phyloP scores from a whole-genome alignment of 2,113 vertebrate genomes.

The Epinephelus cyanopodus region DNA sequence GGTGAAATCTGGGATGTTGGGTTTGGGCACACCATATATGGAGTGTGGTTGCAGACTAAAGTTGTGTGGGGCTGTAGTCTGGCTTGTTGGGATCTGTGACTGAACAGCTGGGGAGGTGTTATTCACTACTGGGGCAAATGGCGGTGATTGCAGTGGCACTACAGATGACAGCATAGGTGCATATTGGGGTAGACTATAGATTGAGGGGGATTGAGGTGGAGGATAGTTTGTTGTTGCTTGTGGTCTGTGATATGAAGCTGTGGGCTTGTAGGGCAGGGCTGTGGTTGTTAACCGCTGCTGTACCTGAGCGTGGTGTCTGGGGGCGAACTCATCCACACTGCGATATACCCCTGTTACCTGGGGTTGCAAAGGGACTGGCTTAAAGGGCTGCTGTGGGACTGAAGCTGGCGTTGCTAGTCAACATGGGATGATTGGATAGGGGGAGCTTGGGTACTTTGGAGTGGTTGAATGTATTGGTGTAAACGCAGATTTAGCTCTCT shows the following conservation, averaged over 20 bases:
- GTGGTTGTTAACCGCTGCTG: background rate
- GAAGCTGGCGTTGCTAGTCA: background rate
- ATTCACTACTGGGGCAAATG: background rate
- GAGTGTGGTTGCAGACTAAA: background rate
- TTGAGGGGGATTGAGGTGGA: background rate
- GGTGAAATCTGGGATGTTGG: constrained; percentile 17
- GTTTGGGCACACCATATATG: background rate
- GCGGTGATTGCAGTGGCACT: background rate
- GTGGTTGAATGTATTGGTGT: background rate
- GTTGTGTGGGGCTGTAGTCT: background rate
- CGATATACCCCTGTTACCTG: background rate
- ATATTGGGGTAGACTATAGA: background rate
- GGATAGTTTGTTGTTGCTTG: background rate
- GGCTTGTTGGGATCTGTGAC: background rate
- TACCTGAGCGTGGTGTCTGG: background rate
- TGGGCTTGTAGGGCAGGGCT: background rate
- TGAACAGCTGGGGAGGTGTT: background rate
- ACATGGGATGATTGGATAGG: background rate
- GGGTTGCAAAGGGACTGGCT: background rate
- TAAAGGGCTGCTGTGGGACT: background rate
- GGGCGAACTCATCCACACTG: background rate
- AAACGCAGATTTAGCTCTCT: background rate
- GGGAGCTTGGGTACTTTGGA: background rate
- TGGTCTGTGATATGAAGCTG: background rate
- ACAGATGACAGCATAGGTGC: background rate